A percentile compares a stretch with the other conserved stretches of the same genome.
Evolutionary conservation across 2,113 vertebrate species (phyloP).

Genomic region (Tonatia bakeri): DNA sequence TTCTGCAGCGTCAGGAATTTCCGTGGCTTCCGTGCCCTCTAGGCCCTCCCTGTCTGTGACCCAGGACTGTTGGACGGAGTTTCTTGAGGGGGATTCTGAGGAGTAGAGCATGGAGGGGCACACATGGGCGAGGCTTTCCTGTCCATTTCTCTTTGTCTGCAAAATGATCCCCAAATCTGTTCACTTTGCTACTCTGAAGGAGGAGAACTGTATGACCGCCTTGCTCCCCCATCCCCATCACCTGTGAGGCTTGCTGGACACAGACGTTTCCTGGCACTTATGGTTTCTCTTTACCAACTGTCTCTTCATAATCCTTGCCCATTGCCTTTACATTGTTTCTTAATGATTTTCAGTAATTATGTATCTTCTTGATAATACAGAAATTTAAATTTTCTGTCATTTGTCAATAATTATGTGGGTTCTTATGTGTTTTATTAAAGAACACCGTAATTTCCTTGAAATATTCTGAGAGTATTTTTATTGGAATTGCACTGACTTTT

Average conservation of each 20-base stretch:
- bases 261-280: fast-evolving
- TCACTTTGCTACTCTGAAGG: neutral
- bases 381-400: neutral
- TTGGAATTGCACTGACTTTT: neutral
- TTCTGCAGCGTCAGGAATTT: fast-evolving
- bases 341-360: neutral
- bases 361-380: neutral
- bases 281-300: neutral
- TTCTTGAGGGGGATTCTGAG: neutral
- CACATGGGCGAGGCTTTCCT: too few relatives aligned
- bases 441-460: neutral
- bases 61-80: fast-evolving
- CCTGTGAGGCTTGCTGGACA: too few relatives aligned
- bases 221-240: neutral
- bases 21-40: fast-evolving
- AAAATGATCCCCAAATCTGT: too few relatives aligned
- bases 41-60: neutral
- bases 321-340: neutral
- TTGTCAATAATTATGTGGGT: neutral
- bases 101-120: fast-evolving
- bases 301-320: neutral
- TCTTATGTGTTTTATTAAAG: neutral
- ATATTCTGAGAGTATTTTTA: neutral
- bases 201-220: fast-evolving
- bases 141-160: neutral